Evolutionary conservation across 53 echinoderm and acorn worm species (phyloP).

Genomic region (Glandiceps talaboti): DNA sequence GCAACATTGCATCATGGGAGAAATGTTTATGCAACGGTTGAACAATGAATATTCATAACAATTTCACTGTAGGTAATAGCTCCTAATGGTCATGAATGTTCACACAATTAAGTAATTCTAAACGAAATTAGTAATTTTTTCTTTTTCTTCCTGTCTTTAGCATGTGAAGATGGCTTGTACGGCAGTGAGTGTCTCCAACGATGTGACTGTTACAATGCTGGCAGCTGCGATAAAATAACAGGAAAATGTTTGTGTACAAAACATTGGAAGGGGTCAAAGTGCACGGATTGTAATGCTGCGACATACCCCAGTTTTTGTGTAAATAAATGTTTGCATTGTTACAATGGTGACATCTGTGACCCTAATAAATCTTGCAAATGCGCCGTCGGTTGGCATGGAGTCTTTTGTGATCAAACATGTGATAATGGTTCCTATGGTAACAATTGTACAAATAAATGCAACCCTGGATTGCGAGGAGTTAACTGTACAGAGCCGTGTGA

Average conservation of each 20-base stretch:
- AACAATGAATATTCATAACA: no score
- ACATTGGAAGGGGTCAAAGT: neutral
- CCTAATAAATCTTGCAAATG: slow-evolving; percentile 18
- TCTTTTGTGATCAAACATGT: slow-evolving; percentile 12
- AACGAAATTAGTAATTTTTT: no score
- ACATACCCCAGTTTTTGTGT: neutral
- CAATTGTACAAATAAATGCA: slow-evolving; percentile 12
- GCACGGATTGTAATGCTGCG: neutral
- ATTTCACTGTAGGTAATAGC: no score
- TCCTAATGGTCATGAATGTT: no score
- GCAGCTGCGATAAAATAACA: slow-evolving; percentile 9
- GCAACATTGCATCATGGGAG: no score
- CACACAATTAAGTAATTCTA: no score
- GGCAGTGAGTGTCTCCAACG: slow-evolving; percentile 28
- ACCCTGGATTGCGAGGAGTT: slow-evolving; percentile 15
- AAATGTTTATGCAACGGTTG: no score
- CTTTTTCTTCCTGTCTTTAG: neutral
- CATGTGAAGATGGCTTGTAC: slow-evolving; percentile 16
- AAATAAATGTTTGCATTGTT: neutral
- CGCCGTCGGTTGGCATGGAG: slow-evolving; percentile 45
- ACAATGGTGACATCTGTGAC: neutral
- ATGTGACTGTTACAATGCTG: slow-evolving; percentile 44
- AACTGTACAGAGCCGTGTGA: slow-evolving; percentile 12
- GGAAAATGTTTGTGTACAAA: neutral
- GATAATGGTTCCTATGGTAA: neutral